These are phyloP conservation scores for Corythucha ciliata DNA, from an alignment of 2,888 invertebrate species.

Conservation along the genomic window DNA sequence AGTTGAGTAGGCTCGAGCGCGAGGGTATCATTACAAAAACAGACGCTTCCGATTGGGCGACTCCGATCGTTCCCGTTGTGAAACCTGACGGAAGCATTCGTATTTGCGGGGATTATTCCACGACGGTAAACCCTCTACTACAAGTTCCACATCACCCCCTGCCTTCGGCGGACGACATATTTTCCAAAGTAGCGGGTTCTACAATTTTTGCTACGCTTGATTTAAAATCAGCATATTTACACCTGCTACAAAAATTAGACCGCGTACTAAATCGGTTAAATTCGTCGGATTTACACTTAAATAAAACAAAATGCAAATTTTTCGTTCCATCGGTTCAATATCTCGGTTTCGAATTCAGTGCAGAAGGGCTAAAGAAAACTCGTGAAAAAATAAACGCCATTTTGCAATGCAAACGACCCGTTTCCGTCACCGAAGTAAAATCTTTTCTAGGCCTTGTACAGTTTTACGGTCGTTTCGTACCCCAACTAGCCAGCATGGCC, in stretches of 20 bases:
- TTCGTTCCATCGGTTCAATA: conserved; percentile 1
- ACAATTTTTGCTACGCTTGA: no score
- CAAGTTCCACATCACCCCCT: conserved; percentile 9
- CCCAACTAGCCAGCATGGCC: conserved; percentile 4
- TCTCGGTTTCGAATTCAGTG: conserved; percentile 4
- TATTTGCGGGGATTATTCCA: conserved; percentile 20
- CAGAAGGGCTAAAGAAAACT: conserved; percentile 6
- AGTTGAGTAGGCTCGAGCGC: conserved; percentile 2
- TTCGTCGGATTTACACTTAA: no score
- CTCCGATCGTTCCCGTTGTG: conserved; percentile 19
- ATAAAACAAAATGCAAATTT: conserved; percentile 10
- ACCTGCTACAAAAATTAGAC: no score
- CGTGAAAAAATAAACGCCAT: conserved; percentile 3
- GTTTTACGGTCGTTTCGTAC: conserved; percentile 12
- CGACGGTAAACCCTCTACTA: conserved; percentile 2
- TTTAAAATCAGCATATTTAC: conserved; percentile 3
- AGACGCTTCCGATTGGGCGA: conserved; percentile 19
- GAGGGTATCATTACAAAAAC: conserved; percentile 16
- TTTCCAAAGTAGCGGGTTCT: no score
- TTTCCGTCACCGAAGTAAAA: conserved; percentile 1
- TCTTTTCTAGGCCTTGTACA: conserved; percentile 17
- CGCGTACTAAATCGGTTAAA: no score
- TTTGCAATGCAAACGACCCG: conserved; percentile 6
- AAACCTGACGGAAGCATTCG: conserved; percentile 22
- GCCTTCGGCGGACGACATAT: no score